Percentiles rank a stretch among this genome's conserved stretches.
Conservation (phyloP, 2,113 vertebrate species). For the Pedetes capensis region DNA sequence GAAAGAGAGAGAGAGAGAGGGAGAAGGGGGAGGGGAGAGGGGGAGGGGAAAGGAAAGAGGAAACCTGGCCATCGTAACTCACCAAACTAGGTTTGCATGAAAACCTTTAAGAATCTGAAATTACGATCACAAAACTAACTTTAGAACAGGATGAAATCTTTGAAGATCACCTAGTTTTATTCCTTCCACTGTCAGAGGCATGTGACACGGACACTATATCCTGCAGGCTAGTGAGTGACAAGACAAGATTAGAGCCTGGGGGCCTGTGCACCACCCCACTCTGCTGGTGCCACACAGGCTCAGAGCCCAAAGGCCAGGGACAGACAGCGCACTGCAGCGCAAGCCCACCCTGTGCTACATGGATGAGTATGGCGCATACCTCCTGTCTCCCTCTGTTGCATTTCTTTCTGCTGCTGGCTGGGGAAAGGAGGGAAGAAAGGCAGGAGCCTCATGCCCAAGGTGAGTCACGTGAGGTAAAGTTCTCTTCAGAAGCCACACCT, state of each 20-base stretch:
- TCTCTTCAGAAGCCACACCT: too few relatives aligned
- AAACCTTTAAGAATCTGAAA: background rate
- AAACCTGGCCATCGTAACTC: too few relatives aligned
- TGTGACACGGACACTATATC: fast-evolving
- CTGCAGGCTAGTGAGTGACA: background rate
- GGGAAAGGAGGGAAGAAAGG: background rate
- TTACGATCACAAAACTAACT: background rate
- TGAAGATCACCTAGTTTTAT: background rate
- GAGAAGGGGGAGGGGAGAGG: too few relatives aligned
- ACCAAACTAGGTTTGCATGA: background rate
- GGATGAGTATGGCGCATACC: too few relatives aligned
- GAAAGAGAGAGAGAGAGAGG: too few relatives aligned
- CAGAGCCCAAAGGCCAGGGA: background rate
- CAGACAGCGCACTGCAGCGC: too few relatives aligned
- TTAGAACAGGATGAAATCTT: too few relatives aligned
- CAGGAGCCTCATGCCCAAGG: background rate
- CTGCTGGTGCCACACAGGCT: background rate
- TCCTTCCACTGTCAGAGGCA: background rate
- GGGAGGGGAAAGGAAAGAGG: too few relatives aligned
- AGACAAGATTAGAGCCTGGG: too few relatives aligned
- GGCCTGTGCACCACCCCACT: too few relatives aligned
- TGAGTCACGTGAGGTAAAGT: background rate
- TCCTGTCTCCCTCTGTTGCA: background rate
- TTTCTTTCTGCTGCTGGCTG: background rate
- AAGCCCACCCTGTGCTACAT: too few relatives aligned